Percentiles rank a stretch among this genome's conserved stretches.
These are phyloP conservation scores for Ecdyonurus torrentis DNA, from an alignment of 2,888 invertebrate genomes.

Conservation along the genomic window DNA sequence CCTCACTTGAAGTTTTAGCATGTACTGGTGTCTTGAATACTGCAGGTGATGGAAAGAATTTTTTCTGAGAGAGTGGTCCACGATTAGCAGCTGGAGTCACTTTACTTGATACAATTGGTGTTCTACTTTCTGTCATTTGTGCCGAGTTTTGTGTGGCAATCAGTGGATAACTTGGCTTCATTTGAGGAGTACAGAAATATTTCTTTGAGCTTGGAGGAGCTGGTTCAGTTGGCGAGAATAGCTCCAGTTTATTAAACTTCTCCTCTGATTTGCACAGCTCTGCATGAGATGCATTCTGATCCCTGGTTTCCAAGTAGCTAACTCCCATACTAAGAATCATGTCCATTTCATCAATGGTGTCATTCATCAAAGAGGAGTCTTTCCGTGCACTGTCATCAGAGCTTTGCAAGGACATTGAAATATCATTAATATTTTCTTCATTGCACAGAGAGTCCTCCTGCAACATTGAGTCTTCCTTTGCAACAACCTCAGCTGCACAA, in stretches of 20 bases:
- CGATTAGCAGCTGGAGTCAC: background rate
- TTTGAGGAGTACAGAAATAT: background rate
- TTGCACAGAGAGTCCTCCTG: background rate
- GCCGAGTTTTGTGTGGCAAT: background rate
- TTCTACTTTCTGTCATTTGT: background rate
- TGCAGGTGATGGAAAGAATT: background rate
- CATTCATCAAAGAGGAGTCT: background rate
- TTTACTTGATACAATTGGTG: background rate
- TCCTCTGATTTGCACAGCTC: background rate
- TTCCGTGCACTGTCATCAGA: background rate
- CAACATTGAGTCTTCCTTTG: background rate
- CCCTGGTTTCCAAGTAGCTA: background rate
- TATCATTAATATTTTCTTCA: background rate
- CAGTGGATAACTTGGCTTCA: background rate
- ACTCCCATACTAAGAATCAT: background rate
- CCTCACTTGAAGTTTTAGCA: background rate
- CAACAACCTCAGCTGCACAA: background rate
- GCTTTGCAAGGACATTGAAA: background rate
- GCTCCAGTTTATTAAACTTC: background rate
- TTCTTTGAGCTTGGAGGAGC: background rate
- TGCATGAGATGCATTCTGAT: background rate
- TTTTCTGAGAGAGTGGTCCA: background rate
- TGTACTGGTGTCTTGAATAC: background rate
- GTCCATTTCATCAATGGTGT: constrained; percentile 1
- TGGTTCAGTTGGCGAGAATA: background rate